Percentiles rank a stretch among this genome's conserved stretches.
These are phyloP conservation scores for Spea hammondii DNA, from an alignment of 2,797 vertebrate species.

Conservation along the genomic window DNA sequence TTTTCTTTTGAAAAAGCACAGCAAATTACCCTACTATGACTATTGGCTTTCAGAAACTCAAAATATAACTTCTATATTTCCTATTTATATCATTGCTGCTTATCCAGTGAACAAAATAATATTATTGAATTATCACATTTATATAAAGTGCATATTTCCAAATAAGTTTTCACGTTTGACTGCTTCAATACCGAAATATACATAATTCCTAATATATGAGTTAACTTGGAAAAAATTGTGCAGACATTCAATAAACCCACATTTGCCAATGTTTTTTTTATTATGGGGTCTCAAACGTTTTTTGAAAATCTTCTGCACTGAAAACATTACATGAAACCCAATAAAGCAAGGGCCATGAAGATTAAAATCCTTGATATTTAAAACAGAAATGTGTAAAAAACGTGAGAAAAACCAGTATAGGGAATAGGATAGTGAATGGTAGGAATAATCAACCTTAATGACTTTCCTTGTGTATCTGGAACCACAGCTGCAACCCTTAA, in stretches of 20 bases:
- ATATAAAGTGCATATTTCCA: constrained; percentile 13
- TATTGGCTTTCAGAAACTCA: constrained; percentile 1
- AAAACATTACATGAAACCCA: not conserved
- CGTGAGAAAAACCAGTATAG: no score
- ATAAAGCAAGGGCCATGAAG: constrained; percentile 2
- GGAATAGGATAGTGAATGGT: no score
- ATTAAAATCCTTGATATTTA: not conserved
- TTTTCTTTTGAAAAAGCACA: not conserved
- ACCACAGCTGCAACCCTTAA: no score
- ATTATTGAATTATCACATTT: constrained; percentile 18
- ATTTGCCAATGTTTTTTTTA: constrained; percentile 23
- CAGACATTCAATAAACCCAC: constrained; percentile 9
- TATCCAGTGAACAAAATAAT: not conserved
- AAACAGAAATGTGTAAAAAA: no score
- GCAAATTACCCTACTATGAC: not conserved
- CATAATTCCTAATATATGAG: constrained; percentile 13
- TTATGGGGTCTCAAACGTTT: not conserved
- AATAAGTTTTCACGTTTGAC: constrained; percentile 28
- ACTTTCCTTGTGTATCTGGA: no score
- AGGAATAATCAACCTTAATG: no score
- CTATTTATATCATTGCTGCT: constrained; percentile 1
- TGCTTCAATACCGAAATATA: constrained; percentile 22
- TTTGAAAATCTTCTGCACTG: constrained; percentile 4
- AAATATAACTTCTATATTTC: not conserved
- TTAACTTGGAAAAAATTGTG: constrained; percentile 7